These are phyloP conservation scores for Xylocampa areola DNA, from an alignment of 2,888 invertebrate genomes.

Conservation along the genomic window DNA sequence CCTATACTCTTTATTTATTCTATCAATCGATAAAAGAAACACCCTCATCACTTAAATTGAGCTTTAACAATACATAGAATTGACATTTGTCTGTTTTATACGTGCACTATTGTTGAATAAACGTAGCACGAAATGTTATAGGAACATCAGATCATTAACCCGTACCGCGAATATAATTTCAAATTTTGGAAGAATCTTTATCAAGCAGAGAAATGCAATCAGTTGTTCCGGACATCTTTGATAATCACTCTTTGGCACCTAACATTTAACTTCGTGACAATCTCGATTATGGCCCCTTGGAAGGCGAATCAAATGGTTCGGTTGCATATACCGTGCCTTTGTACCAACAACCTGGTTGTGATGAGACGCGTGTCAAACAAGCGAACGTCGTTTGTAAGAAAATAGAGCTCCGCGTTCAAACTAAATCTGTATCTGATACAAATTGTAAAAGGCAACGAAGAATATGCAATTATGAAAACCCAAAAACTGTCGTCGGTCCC, in stretches of 20 bases:
- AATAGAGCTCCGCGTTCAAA: constrained; percentile 66
- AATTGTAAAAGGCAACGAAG: constrained; percentile 80
- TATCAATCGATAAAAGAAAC: constrained; percentile 81
- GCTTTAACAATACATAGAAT: constrained; percentile 86
- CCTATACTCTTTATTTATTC: constrained; percentile 70
- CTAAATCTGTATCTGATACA: constrained; percentile 72
- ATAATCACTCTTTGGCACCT: constrained; percentile 89
- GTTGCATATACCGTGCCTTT: constrained; percentile 72
- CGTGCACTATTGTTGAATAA: constrained; percentile 77
- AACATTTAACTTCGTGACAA: constrained; percentile 78
- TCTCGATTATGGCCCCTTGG: constrained; percentile 67
- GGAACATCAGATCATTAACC: constrained; percentile 89
- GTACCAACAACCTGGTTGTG: constrained; percentile 44
- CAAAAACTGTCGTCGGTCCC: constrained; percentile 76
- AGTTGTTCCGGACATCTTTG: constrained; percentile 86
- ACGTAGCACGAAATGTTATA: constrained; percentile 81
- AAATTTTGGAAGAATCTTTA: constrained; percentile 86
- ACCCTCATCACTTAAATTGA: constrained; percentile 86
- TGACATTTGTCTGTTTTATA: constrained; percentile 81
- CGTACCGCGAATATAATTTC: constrained; percentile 85
- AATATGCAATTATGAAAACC: constrained; percentile 78
- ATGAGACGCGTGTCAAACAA: constrained; percentile 48
- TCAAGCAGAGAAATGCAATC: constrained; percentile 79
- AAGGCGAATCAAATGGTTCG: constrained; percentile 67
- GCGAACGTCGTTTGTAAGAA: constrained; percentile 55